Base-by-base conservation (phyloP, 2,888 invertebrate species). In the Orthosia incerta region DNA sequence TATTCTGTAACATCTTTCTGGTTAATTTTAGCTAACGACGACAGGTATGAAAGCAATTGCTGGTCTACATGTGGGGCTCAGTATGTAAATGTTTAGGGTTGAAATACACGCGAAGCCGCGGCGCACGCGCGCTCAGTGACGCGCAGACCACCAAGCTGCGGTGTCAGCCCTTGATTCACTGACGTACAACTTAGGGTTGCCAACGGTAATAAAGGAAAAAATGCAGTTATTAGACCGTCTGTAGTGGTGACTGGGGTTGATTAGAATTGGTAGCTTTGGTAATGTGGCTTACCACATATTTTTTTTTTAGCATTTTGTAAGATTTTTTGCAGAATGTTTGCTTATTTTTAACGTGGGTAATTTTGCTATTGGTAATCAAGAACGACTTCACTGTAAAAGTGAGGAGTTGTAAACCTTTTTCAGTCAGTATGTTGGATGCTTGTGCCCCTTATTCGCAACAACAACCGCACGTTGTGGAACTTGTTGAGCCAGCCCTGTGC, bases 121-220 rank as follows among this genome's bases (percentile, higher is more conserved):
- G 90, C 92, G 93, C 95, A 94, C 95, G 94, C 95, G 94, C 94
- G 90, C 87, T 74, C 86, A 82, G 89, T 95, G 96, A 96, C 93
- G 93, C 89, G 93, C 89, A 91, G 96, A 96, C 96, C 96, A 96
- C 96, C 96, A 90, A 88, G 94, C 91, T 86, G 88, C 92, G 87
- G 93, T 94, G 95, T 90, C 96, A 96, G 91, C 95, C 95, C 95
- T 86, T 95, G 95, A 96, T 95, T 94, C 95, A 96, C 93, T 91
- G 90, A 89, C 92, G 84, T 89, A 71, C 77, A 66, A 72, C 53
- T 16, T 91, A 95, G 94, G 96, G 95, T 84, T 95, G 91, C 23
- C 89, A 81, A 15, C 13, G 12, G 26, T 16, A 46, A 20, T 46
- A 57, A 51, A n/a, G 16, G 13, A 69, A 63, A 71, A 56, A 71